These are phyloP conservation scores for Spea hammondii DNA, from an alignment of 2,797 vertebrate genomes.

Conservation along the genomic window DNA sequence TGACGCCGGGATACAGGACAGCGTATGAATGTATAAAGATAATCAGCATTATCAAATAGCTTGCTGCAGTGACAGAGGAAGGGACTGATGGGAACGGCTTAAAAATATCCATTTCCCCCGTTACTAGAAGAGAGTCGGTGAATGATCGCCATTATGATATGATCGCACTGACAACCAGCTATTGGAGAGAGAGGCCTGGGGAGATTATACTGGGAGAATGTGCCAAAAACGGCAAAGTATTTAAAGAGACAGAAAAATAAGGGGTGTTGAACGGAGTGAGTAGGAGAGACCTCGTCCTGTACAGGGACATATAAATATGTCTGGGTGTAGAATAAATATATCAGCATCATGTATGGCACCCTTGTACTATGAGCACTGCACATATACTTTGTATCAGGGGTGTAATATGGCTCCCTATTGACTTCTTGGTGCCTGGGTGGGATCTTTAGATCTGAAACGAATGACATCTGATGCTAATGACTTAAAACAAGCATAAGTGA, in stretches of 20 bases:
- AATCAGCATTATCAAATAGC: conserved; percentile 8
- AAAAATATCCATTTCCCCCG: not conserved
- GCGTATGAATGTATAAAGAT: not conserved
- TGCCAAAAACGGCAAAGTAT: not conserved
- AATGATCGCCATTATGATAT: not conserved
- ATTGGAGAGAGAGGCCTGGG: not conserved
- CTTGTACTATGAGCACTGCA: too few species aligned
- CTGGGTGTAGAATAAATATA: too few species aligned
- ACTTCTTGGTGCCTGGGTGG: too few species aligned
- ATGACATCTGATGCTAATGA: too few species aligned
- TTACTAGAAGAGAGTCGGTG: not conserved
- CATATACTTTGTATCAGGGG: too few species aligned
- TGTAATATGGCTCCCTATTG: too few species aligned
- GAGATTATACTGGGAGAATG: not conserved
- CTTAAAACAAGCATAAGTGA: too few species aligned
- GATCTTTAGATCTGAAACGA: too few species aligned
- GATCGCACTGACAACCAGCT: not conserved
- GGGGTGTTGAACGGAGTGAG: too few species aligned
- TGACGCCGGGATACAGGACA: not conserved
- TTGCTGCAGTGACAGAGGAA: not conserved
- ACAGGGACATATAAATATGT: too few species aligned
- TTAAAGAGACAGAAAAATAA: not conserved
- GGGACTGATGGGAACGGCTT: not conserved
- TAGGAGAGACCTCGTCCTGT: too few species aligned
- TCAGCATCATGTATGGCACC: too few species aligned